phyloP scores from a whole-genome alignment of 2,888 invertebrate genomes.

The Adela reaumurella region DNA sequence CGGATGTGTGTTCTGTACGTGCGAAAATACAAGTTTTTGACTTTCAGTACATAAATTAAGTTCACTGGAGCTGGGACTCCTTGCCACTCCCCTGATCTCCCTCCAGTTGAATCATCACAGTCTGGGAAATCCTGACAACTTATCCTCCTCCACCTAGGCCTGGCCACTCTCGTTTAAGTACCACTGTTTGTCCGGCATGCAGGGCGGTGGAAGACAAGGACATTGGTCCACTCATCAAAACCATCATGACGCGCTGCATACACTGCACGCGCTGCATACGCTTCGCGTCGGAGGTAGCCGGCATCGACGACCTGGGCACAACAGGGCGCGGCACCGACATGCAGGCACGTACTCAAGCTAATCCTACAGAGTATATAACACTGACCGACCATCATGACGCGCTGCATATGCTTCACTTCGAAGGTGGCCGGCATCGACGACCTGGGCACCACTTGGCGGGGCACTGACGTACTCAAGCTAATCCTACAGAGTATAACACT shows the following conservation, averaged over 20 bases:
- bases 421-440: slow-evolving; percentile 98
- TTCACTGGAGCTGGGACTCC: too few relatives aligned
- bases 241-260: slow-evolving; percentile 99
- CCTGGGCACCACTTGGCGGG: slow-evolving; percentile 89
- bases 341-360: slow-evolving; percentile 71
- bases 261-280: slow-evolving; percentile 98
- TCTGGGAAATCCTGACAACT: too few relatives aligned
- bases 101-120: too few relatives aligned
- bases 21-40: too few relatives aligned
- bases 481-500: too few relatives aligned
- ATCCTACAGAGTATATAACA: slow-evolving; percentile 2
- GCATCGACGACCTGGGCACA: slow-evolving; percentile 94
- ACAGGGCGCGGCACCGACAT: slow-evolving; percentile 93
- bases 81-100: too few relatives aligned
- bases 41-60: too few relatives aligned
- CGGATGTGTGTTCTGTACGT: too few relatives aligned
- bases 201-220: slow-evolving; percentile 99
- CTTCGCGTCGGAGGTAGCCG: slow-evolving; percentile 99
- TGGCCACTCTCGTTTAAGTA: too few relatives aligned
- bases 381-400: too few relatives aligned
- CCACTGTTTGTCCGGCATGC: slow-evolving; percentile 7
- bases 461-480: slow-evolving; percentile 97
- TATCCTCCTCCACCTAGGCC: too few relatives aligned
- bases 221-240: slow-evolving; percentile 96
- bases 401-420: slow-evolving; percentile 96